A percentile compares a stretch with the other conserved stretches of the same genome.
phyloP scores from a whole-genome alignment of 2,797 vertebrate species.

The Pseudocheirus occidentalis region DNA sequence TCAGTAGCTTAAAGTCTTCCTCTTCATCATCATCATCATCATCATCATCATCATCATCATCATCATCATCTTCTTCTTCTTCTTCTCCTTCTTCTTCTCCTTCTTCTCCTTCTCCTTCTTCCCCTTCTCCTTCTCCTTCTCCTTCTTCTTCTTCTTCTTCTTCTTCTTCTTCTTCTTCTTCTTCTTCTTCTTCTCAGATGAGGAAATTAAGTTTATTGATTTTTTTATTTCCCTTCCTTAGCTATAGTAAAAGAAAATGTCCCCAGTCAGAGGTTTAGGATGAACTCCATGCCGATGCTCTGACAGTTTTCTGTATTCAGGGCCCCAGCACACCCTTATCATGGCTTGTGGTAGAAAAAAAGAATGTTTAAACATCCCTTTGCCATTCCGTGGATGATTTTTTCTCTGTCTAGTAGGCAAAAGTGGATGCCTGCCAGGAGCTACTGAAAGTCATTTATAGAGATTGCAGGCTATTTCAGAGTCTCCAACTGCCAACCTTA shows the following conservation, averaged over 20 bases:
- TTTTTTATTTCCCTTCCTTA: not conserved
- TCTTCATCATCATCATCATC: too few species aligned
- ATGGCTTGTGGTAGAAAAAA: rapidly evolving
- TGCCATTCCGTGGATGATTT: not conserved
- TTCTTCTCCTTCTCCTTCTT: not conserved
- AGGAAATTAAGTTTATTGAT: not conserved
- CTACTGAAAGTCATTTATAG: conserved; percentile 22
- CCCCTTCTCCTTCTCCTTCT: too few species aligned
- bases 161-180: too few species aligned
- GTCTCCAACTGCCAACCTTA: conserved; percentile 56
- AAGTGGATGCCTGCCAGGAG: conserved; percentile 32
- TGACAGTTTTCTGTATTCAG: not conserved
- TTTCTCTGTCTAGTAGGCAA: conserved; percentile 25
- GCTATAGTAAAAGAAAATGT: not conserved
- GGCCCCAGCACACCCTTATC: not conserved
- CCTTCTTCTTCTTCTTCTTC: too few species aligned
- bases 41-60: not conserved
- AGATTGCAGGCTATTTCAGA: conserved; percentile 52
- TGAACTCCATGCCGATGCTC: rapidly evolving
- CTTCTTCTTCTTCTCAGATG: too few species aligned
- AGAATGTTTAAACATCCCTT: conserved; percentile 9
- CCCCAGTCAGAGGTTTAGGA: not conserved
- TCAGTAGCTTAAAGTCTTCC: not conserved
- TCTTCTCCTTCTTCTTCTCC: not conserved
- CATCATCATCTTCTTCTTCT: too few species aligned